Evolutionary conservation across 2,797 vertebrate genomes (phyloP).

Genomic region (Phyllotis vaccarum): DNA sequence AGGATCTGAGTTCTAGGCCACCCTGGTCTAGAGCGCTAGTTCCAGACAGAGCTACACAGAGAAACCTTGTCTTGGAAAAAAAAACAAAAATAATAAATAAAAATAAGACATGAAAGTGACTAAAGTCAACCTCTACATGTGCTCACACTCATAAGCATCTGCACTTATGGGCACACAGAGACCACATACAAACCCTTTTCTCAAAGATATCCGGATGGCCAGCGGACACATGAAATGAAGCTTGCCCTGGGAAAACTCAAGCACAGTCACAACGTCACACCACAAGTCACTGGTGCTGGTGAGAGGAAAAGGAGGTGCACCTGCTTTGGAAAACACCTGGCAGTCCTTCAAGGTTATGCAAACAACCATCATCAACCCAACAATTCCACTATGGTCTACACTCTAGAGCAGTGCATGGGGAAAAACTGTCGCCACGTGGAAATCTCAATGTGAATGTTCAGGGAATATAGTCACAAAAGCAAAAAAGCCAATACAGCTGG

Average conservation of each 20-base stretch:
- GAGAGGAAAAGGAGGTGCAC: background rate
- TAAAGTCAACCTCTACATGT: background rate
- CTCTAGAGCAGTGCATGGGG: background rate
- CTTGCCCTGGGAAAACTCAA: background rate
- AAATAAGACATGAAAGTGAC: background rate
- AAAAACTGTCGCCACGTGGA: background rate
- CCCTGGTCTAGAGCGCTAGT: background rate
- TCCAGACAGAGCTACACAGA: background rate
- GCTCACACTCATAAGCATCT: background rate
- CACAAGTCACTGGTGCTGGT: background rate
- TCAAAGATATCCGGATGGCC: background rate
- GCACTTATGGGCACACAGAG: background rate
- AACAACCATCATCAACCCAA: background rate
- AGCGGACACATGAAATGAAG: background rate
- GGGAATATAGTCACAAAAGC: rapidly evolving
- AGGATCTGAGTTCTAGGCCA: background rate
- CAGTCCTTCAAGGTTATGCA: background rate
- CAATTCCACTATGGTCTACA: background rate
- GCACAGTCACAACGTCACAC: background rate
- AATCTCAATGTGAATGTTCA: rapidly evolving
- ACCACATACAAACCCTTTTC: background rate
- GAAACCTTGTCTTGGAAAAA: background rate
- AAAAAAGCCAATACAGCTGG: background rate
- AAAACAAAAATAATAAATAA: background rate
- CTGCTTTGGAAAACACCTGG: background rate